Evolutionary conservation across 1,140 invertebrate species (phyloP).

Genomic region (Ephestia elutella): DNA sequence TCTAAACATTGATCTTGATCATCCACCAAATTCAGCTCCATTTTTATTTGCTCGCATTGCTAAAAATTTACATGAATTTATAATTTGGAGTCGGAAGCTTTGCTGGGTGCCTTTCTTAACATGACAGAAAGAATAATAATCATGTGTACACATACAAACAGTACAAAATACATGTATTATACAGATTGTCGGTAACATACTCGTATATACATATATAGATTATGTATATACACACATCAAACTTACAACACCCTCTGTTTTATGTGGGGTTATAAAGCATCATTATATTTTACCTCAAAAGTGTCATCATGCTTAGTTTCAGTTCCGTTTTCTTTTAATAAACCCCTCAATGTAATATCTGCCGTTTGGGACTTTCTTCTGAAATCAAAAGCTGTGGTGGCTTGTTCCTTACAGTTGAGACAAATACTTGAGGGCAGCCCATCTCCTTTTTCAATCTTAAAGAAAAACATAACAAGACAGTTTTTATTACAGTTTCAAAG

Average conservation of each 20-base stretch:
- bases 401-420: slow-evolving; percentile 45
- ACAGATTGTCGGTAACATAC: too few relatives aligned
- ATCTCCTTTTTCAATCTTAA: slow-evolving; percentile 45
- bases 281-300: background rate
- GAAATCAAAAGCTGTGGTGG: slow-evolving; percentile 45
- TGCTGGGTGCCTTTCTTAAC: too few relatives aligned
- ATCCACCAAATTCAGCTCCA: slow-evolving; percentile 19
- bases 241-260: too few relatives aligned
- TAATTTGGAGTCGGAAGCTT: too few relatives aligned
- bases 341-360: slow-evolving; percentile 27
- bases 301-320: background rate
- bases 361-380: slow-evolving; percentile 42
- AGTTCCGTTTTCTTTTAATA: slow-evolving; percentile 31
- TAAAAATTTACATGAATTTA: background rate
- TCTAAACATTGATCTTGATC: slow-evolving; percentile 27
- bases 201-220: too few relatives aligned
- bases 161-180: too few relatives aligned
- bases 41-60: slow-evolving; percentile 16
- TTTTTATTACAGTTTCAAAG: background rate
- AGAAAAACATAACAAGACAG: slow-evolving; percentile 13
- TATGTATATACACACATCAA: too few relatives aligned
- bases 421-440: slow-evolving; percentile 50
- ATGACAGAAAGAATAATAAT: too few relatives aligned
- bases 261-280: too few relatives aligned
- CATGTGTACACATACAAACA: too few relatives aligned